Base-by-base conservation (phyloP, 2,888 invertebrate species). In the Cacoxenus indagator region DNA sequence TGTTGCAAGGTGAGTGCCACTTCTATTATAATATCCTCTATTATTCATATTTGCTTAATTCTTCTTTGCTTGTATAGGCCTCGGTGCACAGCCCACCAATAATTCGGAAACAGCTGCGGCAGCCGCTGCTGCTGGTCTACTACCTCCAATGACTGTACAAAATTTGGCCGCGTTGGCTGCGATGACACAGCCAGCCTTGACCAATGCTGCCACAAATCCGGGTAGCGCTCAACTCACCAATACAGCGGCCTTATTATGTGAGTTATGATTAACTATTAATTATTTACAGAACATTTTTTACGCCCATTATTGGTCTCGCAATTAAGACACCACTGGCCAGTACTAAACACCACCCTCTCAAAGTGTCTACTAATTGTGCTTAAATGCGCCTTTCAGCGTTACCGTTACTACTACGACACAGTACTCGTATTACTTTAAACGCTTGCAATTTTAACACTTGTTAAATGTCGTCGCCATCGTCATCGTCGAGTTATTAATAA, bases 131-230 rank as follows among this genome's bases (percentile, higher is more conserved):
- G 84, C 90, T 67, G 90, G 90, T 69, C 84, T 91, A 67, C 85
- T 94, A 85, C 92, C 93, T 76, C 95, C 95, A 43, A 94, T 96
- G 89, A 94, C 94, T 81, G 93, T 96, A 89, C 96, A 96, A 91
- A 96, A 96, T 89, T 89, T 97, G 85, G 96, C 96, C 76, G 96
- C 96, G 64, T 90, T 97, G 77, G 96, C 96, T 67, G 88, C 89
- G 85, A 87, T 90, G 86, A 83, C 87, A 75, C 90, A 87, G 87
- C 90, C 76, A 78, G 89, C 70, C 89, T 91, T 78, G 78, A 79
- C 86, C 67, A 85, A 85, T 72, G 82, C 85, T 61, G 83, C 86
- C 76, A 76, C 82, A 67, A 86, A 87, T 70, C 86, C 87, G 24
- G 85, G 84, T 70, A 86, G 78, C 70, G 87, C 87, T 46, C 88